Evolutionary conservation across 2,797 vertebrate genomes (phyloP).

Genomic region (Danio choprae): DNA sequence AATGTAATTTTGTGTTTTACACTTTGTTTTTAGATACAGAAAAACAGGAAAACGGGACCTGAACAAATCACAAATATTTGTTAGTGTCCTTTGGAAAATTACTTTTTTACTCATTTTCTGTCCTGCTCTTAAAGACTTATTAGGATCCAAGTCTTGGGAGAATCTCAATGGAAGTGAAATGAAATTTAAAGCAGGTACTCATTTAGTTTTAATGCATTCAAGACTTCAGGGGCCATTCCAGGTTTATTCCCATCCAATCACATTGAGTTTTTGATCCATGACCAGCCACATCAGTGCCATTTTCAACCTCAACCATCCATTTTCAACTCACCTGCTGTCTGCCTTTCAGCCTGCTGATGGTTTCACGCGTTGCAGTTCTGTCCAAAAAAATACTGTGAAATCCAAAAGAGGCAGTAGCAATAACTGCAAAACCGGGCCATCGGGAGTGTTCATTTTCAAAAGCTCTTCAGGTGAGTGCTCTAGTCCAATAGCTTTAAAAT

Average conservation of each 20-base stretch:
- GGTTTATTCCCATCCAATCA: slow-evolving; percentile 73
- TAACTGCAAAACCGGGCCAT: slow-evolving; percentile 19
- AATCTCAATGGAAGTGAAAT: slow-evolving; percentile 62
- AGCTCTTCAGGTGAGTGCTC: slow-evolving; percentile 27
- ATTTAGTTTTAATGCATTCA: slow-evolving; percentile 66
- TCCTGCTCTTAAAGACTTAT: slow-evolving; percentile 48
- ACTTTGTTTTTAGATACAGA: background rate
- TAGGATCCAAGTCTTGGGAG: slow-evolving; percentile 29
- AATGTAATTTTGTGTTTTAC: slow-evolving; percentile 13
- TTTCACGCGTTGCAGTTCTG: slow-evolving; percentile 11
- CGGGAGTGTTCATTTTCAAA: slow-evolving; percentile 16
- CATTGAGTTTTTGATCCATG: slow-evolving; percentile 71
- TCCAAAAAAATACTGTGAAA: slow-evolving; percentile 5
- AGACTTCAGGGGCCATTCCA: slow-evolving; percentile 62
- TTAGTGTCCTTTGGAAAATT: background rate
- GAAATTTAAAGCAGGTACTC: slow-evolving; percentile 56
- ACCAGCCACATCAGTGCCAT: slow-evolving; percentile 72
- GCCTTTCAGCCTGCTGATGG: background rate
- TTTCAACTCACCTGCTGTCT: slow-evolving; percentile 30
- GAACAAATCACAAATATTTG: background rate
- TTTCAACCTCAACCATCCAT: slow-evolving; percentile 66
- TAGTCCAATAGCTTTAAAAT: slow-evolving; percentile 31
- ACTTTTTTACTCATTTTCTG: slow-evolving; percentile 27
- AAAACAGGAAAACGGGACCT: background rate
- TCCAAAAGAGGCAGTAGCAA: background rate